Conservation (phyloP, 2,113 vertebrate genomes). For the Alligator mississippiensis region DNA sequence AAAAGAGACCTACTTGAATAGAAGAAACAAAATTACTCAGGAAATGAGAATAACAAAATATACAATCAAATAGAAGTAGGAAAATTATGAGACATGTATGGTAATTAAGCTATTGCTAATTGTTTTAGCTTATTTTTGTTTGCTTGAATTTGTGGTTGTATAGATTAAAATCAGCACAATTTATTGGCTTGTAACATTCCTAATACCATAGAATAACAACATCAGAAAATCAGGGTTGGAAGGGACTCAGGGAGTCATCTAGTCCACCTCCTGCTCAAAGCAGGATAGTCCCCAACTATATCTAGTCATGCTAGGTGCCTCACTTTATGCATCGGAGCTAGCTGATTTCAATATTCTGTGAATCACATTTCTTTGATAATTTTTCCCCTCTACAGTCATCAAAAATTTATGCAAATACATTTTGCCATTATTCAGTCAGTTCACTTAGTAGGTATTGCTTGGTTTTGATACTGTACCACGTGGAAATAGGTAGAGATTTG, state of each 20-base stretch:
- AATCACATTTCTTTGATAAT: neutral
- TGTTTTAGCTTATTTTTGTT: neutral
- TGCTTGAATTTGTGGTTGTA: neutral
- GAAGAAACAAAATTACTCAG: neutral
- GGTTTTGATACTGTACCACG: neutral
- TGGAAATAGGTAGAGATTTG: neutral
- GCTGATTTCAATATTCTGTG: neutral
- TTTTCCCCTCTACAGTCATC: neutral
- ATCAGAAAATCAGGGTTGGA: neutral
- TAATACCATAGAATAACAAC: neutral
- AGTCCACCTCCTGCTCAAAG: too few species aligned
- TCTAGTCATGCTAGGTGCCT: too few species aligned
- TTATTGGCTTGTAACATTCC: rapidly evolving
- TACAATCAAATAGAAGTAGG: neutral
- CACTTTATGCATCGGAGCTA: neutral
- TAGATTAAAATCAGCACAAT: neutral
- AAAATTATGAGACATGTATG: neutral
- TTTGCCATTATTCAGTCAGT: neutral
- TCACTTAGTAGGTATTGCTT: neutral
- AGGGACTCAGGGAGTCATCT: too few species aligned
- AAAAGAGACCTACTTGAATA: neutral
- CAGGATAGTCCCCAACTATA: too few species aligned
- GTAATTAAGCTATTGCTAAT: rapidly evolving
- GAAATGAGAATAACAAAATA: neutral
- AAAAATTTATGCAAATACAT: neutral